Base-by-base conservation (phyloP, 2,888 invertebrate genomes). In the Epinotia ramella region DNA sequence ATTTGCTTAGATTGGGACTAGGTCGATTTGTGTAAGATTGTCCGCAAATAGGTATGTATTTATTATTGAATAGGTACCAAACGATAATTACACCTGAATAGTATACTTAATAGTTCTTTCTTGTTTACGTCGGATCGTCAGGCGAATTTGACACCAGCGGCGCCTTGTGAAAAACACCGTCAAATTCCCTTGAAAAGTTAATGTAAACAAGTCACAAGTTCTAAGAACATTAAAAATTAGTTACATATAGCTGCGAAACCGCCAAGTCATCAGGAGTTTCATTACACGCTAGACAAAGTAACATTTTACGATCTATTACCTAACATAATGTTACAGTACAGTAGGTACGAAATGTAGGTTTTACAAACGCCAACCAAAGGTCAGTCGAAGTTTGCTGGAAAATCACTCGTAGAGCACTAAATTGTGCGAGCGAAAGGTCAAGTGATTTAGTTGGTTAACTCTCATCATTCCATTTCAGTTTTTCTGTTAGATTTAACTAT, bases 401-500 rank as follows among this genome's bases (percentile, higher is more conserved):
- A 60, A 69, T 57, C 40, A 57, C 67, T 57, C 20, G 13, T 16
- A 56, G 66, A 56, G 12, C 59, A n/a, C 24, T 69, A 44, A 59
- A 69, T 69, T 60, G 59, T 69, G 2, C 11, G 24, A 33, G 46
- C 59, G 24, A 60, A 69, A 69, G 44, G 28, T 44, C 60, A 69
- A 69, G 44, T 69, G 60, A 46, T 60, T 68, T 20, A 9, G 20
- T 57, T 57, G 12, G 44, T 20, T 5, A 6, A 16, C 9, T 44
- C 57, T 20, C 28, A 16, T 24, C 1, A 46, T 49, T 5, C 18
- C 49, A 62, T 71, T 60, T 49, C 12, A 24, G 24, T 4, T 57
- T 16, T 13, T 53, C 49, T 49, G 49, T 4, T 33, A 33, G 7
- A 7, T 6, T 33, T 7, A 7, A 33, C 7, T 33, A 33, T 33